Base-by-base conservation (phyloP, 2,888 invertebrate genomes). In the Cataglyphis livida region DNA sequence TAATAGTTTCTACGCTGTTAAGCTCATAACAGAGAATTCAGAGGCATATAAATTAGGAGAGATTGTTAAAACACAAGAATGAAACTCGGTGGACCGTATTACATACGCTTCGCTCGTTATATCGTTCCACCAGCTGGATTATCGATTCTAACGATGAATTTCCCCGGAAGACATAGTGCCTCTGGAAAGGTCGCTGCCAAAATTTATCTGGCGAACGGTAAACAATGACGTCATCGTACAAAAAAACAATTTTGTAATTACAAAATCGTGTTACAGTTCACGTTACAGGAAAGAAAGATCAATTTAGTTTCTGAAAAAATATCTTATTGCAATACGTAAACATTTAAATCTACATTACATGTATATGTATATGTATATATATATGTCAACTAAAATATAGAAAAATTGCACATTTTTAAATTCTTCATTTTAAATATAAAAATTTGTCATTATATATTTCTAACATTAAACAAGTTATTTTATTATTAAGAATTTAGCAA, bases 1-100 rank as follows among this genome's bases (percentile, higher is more conserved):
- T 28, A 59, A 59, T 9, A 28, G 41, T 15, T 35, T 62, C 28
- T n/a, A 38, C 25, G 25, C 25, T 51, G 51, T 51, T 38, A 54
- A 48, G 25, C n/a, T 38, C 41, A 38, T 70, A 12, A 68, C 59
- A 32, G 32, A 4, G 68, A 44, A 78, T 18, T 10, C 70, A 70
- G 21, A 70, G 21, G 70, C 78, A 32, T 57, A 57, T 57, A 76
- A 66, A 76, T 78, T 68, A 78, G 68, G 21, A 78, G 18, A 78
- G 57, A 78, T 57, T 68, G 32, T 70, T 70, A 78, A 78, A 35
- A 68, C 64, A 51, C 38, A 38, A 44, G 32, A n/a, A 25, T 65
- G 32, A 70, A 68, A 59, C 68, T 32, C 41, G 57, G 38, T 18
- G 78, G 32, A 68, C 57, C 21, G 32, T 59, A 21, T 66, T 78